phyloP scores from a whole-genome alignment of 1,140 invertebrate genomes.

The Ganaspis sp. region DNA sequence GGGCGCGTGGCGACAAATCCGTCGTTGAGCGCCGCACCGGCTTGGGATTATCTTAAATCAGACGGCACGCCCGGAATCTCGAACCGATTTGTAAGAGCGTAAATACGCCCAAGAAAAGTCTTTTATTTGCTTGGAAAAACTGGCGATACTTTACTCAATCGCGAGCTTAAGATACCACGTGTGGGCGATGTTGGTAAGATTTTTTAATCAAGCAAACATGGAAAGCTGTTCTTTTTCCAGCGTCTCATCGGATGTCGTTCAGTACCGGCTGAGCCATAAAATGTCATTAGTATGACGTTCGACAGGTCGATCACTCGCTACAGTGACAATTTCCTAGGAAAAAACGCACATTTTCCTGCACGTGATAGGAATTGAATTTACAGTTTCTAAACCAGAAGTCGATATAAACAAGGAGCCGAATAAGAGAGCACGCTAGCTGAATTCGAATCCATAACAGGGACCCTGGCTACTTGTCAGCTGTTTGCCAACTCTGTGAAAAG shows the following conservation, averaged over 20 bases:
- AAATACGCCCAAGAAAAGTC: slow-evolving; percentile 62
- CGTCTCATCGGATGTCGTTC: slow-evolving; percentile 3
- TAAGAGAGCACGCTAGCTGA: slow-evolving; percentile 2
- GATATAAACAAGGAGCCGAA: slow-evolving; percentile 44
- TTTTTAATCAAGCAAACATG: neutral
- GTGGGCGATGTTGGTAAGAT: neutral
- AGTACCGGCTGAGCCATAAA: slow-evolving; percentile 47
- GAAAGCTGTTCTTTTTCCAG: slow-evolving; percentile 2
- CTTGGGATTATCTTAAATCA: slow-evolving; percentile 70
- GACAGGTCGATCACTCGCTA: slow-evolving; percentile 51
- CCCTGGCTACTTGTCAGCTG: neutral
- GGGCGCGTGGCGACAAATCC: slow-evolving; percentile 71
- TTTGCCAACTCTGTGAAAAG: neutral
- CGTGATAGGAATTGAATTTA: slow-evolving; percentile 62
- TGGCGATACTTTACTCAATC: slow-evolving; percentile 41
- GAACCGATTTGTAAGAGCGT: slow-evolving; percentile 70
- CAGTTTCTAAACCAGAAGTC: slow-evolving; percentile 60
- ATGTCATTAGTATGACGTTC: slow-evolving; percentile 55
- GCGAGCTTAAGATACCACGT: neutral
- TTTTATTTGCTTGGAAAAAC: slow-evolving; percentile 61
- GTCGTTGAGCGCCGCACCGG: slow-evolving; percentile 56
- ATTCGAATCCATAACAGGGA: neutral
- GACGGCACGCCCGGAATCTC: slow-evolving; percentile 69
- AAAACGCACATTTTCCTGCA: slow-evolving; percentile 61
- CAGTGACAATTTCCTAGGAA: slow-evolving; percentile 52